Evolutionary conservation across 2,888 invertebrate genomes (phyloP).

Genomic region (Apamea crenata): DNA sequence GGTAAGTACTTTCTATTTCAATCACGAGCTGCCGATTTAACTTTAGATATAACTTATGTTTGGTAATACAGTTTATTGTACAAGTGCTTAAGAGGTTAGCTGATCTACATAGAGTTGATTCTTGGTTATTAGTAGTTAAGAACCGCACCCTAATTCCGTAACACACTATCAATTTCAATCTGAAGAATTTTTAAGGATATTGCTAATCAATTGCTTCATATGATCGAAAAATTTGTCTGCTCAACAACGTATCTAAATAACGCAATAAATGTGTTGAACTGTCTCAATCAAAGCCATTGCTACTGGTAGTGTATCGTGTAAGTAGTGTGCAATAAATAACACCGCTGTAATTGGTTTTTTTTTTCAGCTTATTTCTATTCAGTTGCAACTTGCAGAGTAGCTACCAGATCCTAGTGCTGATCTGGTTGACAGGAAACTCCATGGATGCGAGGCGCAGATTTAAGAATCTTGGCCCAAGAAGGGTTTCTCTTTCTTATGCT

Average conservation of each 20-base stretch:
- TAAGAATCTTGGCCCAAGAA: too few relatives aligned
- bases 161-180: neutral
- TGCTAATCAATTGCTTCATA: neutral
- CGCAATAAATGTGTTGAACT: too few relatives aligned
- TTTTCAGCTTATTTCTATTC: neutral
- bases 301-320: too few relatives aligned
- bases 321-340: too few relatives aligned
- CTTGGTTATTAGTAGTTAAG: conserved; percentile 5
- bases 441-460: neutral
- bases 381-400: neutral
- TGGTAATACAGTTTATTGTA: conserved; percentile 65
- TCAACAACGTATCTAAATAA: neutral
- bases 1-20: conserved; percentile 82
- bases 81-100: conserved; percentile 50
- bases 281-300: neutral
- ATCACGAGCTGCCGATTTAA: conserved; percentile 70
- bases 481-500: neutral
- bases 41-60: conserved; percentile 69
- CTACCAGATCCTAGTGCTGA: neutral
- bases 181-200: neutral
- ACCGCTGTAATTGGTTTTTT: neutral
- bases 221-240: neutral
- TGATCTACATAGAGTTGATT: neutral
- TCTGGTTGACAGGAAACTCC: neutral
- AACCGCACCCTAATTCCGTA: neutral